A percentile compares a stretch with the other conserved stretches of the same genome.
Conservation (phyloP, 2,888 invertebrate genomes). For the Pseudanteris insignis region DNA sequence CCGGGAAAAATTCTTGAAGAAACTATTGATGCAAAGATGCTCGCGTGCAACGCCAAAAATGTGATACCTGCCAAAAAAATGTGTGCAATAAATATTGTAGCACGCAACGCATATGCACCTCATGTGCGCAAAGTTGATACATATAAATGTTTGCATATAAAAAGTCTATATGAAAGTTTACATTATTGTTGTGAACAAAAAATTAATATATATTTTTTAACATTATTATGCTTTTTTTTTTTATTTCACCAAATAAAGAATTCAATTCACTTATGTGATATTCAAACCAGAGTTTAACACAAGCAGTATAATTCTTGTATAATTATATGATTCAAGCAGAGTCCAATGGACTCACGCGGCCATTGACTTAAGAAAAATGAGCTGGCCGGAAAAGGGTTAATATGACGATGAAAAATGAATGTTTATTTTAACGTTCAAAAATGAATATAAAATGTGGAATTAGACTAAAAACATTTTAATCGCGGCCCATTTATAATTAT, state of each 20-base stretch:
- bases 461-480: too few relatives aligned
- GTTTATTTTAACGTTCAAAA: too few relatives aligned
- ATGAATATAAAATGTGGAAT: too few relatives aligned
- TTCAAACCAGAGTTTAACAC: too few relatives aligned
- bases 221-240: slow-evolving; percentile 1
- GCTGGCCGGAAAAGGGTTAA: slow-evolving; percentile 12
- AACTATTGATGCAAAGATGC: slow-evolving; percentile 12
- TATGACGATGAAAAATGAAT: too few relatives aligned
- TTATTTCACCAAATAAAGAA: slow-evolving; percentile 2
- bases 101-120: slow-evolving; percentile 6
- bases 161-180: too few relatives aligned
- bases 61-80: slow-evolving; percentile 12
- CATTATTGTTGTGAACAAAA: background rate
- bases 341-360: slow-evolving; percentile 19
- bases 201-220: slow-evolving; percentile 3
- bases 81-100: slow-evolving; percentile 14
- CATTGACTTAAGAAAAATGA: slow-evolving; percentile 15
- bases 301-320: too few relatives aligned
- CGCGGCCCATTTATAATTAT: too few relatives aligned
- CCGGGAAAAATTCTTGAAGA: slow-evolving; percentile 17
- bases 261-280: slow-evolving; percentile 8
- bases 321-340: slow-evolving; percentile 13
- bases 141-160: too few relatives aligned
- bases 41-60: slow-evolving; percentile 14
- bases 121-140: background rate